Percentiles rank a stretch among this genome's conserved stretches.
Conservation (phyloP, 2,888 invertebrate genomes). For the Andrena bicolor region DNA sequence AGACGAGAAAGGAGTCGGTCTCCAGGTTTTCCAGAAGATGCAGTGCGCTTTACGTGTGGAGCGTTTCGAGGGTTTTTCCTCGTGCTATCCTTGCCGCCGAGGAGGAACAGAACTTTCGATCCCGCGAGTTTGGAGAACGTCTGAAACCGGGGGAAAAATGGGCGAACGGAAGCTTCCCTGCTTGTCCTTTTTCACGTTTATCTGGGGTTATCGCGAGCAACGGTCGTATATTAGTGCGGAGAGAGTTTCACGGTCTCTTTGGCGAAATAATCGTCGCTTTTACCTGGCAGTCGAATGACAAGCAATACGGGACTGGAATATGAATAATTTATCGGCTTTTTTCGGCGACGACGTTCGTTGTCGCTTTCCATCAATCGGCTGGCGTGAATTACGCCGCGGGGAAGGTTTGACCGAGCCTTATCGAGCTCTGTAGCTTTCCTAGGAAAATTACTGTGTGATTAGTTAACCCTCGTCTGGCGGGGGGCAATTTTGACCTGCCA, state of each 20-base stretch:
- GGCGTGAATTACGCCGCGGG: neutral
- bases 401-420: too few species aligned
- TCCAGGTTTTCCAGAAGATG: too few species aligned
- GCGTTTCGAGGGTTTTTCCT: too few species aligned
- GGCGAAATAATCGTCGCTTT: slow-evolving; percentile 23
- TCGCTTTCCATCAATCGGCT: neutral
- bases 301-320: slow-evolving; percentile 12
- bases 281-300: slow-evolving; percentile 21
- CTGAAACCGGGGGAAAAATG: neutral
- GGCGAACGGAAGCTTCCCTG: neutral
- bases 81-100: too few species aligned
- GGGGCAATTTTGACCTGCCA: too few species aligned
- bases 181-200: neutral
- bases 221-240: neutral
- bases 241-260: slow-evolving; percentile 36
- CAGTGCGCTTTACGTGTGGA: too few species aligned
- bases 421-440: too few species aligned
- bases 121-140: neutral
- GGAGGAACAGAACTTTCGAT: too few species aligned
- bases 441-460: too few species aligned
- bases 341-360: neutral
- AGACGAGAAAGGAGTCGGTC: neutral
- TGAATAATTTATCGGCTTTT: slow-evolving; percentile 18
- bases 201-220: neutral
- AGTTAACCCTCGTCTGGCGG: too few species aligned